phyloP scores from a whole-genome alignment of 2,888 invertebrate species.

The Tipula confusa region DNA sequence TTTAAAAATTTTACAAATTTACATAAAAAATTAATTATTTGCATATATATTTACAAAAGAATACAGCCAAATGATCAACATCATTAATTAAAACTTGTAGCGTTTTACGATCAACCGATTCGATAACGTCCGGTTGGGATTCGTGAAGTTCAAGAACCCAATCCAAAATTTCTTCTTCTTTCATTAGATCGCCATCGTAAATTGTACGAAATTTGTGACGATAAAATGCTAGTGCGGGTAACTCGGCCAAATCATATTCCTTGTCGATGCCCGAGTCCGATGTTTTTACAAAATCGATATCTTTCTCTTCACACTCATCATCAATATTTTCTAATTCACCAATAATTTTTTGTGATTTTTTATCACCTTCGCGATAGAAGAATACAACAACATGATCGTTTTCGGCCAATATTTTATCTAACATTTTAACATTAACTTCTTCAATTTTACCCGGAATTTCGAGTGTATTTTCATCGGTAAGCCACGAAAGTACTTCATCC shows the following conservation, averaged over 20 bases:
- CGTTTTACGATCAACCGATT: constrained; percentile 85
- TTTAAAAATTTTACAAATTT: background rate
- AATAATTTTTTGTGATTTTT: constrained; percentile 81
- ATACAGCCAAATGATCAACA: constrained; percentile 86
- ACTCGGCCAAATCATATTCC: constrained; percentile 76
- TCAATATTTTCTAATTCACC: constrained; percentile 89
- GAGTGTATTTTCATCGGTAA: constrained; percentile 83
- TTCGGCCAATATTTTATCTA: constrained; percentile 82
- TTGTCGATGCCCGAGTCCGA: constrained; percentile 82
- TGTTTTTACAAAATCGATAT: constrained; percentile 87
- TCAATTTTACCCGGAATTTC: constrained; percentile 91
- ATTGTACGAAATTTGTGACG: constrained; percentile 83
- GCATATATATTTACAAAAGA: constrained; percentile 69
- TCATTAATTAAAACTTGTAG: constrained; percentile 83
- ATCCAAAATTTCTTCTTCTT: constrained; percentile 82
- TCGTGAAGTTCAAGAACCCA: constrained; percentile 85
- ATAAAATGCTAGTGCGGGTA: constrained; percentile 83
- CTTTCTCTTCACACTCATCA: constrained; percentile 86
- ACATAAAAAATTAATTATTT: background rate
- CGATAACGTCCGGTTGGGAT: constrained; percentile 82
- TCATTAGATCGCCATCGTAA: constrained; percentile 84
- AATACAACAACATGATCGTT: constrained; percentile 87
- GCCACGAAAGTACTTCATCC: constrained; percentile 85
- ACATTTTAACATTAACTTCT: constrained; percentile 84
- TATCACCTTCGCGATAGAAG: constrained; percentile 88